Evolutionary conservation across 2,888 invertebrate species (phyloP).

Genomic region (Pasiphila rectangulata): DNA sequence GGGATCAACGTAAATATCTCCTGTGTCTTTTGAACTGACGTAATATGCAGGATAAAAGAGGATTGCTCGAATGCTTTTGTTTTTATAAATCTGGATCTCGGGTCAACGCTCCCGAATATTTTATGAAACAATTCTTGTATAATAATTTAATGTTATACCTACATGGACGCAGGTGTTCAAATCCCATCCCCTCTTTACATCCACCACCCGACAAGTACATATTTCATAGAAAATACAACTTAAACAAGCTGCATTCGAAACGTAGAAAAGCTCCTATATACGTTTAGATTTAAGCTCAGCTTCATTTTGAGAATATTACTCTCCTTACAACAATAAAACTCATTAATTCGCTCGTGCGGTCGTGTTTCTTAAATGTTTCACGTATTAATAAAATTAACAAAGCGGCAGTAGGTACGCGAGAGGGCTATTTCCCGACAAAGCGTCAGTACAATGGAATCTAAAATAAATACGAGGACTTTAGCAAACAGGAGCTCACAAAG

Average conservation of each 20-base stretch:
- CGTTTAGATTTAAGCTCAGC: constrained; percentile 62
- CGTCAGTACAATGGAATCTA: constrained; percentile 75
- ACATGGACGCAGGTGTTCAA: constrained; percentile 57
- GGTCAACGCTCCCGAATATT: constrained; percentile 9
- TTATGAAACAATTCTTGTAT: constrained; percentile 30
- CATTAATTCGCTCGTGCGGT: constrained; percentile 76
- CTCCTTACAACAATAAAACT: constrained; percentile 76
- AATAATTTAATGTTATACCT: constrained; percentile 33
- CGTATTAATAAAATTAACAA: constrained; percentile 81
- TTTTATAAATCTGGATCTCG: constrained; percentile 21
- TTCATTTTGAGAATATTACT: constrained; percentile 70
- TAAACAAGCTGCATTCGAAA: constrained; percentile 64
- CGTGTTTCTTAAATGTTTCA: constrained; percentile 79
- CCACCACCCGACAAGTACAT: constrained; percentile 39
- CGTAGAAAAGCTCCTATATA: constrained; percentile 54
- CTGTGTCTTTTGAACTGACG: constrained; percentile 61
- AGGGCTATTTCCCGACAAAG: constrained; percentile 76
- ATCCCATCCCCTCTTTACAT: constrained; percentile 37
- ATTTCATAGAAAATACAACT: constrained; percentile 42
- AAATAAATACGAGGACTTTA: constrained; percentile 79
- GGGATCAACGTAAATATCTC: constrained; percentile 67
- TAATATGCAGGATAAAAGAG: constrained; percentile 51
- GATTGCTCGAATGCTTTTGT: constrained; percentile 56
- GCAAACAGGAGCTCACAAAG: constrained; percentile 75
- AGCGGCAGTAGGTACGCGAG: constrained; percentile 64